Evolutionary conservation across 37 sponge, comb jelly and placozoan genomes (phyloP), one percentile per base, ranked within the genome.

Genomic region (Hormiphora californensis): DNA sequence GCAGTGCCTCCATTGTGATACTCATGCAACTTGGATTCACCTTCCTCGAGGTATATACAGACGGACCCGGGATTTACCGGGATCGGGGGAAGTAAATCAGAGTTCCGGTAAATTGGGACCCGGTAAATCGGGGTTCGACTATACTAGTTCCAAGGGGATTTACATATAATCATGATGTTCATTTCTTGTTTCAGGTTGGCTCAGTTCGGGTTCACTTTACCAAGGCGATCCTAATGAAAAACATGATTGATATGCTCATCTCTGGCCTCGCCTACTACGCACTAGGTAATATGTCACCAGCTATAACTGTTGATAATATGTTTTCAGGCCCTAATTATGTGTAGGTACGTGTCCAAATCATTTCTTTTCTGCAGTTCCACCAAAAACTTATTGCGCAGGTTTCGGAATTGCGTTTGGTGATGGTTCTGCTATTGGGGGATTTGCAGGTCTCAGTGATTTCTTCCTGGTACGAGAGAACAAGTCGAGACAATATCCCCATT

Each of bases 21-120:
- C 81, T 73, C 81, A 73, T 73, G 81, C 81, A 73, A 36, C 81
- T 73, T 37, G 81, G 81, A 23, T 73, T 73, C 38, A 73, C 81
- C n/a, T 73, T 73, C 27, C 22, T 73, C 1, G 81, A 73, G 81
- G 81, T 73, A n/a, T n/a, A n/a, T n/a, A n/a, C n/a, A n/a, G n/a
- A n/a, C n/a, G n/a, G n/a, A n/a, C n/a, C n/a, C n/a, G n/a, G n/a
- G n/a, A n/a, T n/a, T n/a, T n/a, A n/a, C n/a, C n/a, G n/a, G n/a
- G n/a, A n/a, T n/a, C n/a, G n/a, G n/a, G n/a, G n/a, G n/a, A n/a
- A n/a, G n/a, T n/a, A n/a, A n/a, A n/a, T n/a, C n/a, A n/a, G n/a
- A n/a, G n/a, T n/a, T n/a, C n/a, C n/a, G n/a, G n/a, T n/a, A n/a
- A n/a, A n/a, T n/a, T n/a, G n/a, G n/a, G n/a, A n/a, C n/a, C n/a